Evolutionary conservation across 2,888 invertebrate genomes (phyloP), one percentile per base, ranked within the genome.

Genomic region (Epinotia nisella): DNA sequence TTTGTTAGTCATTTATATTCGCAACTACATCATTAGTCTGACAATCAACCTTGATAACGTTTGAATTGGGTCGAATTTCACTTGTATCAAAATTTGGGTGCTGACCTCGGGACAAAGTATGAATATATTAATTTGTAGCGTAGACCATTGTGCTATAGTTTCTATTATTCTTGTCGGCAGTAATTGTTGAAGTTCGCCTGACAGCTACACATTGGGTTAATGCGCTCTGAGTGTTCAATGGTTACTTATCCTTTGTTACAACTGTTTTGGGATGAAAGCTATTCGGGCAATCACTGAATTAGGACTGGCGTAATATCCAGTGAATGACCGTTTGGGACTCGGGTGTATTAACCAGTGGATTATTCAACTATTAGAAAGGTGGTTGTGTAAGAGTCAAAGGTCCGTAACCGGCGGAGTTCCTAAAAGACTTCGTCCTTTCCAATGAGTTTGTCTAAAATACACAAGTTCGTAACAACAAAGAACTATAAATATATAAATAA

Each of bases 101-200:
- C 83, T 88, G 89, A 90, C 88, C 90, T 90, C 84, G 55, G 76
- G 67, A 76, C 75, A 81, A 77, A 77, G 81, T 83, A 83, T 88
- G 90, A 90, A 91, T 91, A 90, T 88, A 92, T 92, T 92, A 91
- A 91, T 92, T 91, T 92, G 91, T 90, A 88, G 85, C 85, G 83
- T 81, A 81, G 83, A 75, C 84, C 76, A 87, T 91, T 92, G 87
- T 91, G 81, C 83, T 83, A 84, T 87, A 91, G 90, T 91, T 91
- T 91, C 90, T 89, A 91, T 92, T 90, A 92, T 90, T 89, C 86
- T 81, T 79, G 79, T 82, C 79, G 78, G 83, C 84, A 85, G 89
- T 91, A 90, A 92, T 92, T 91, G 91, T 92, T 87, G 86, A 89
- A 91, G 88, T 90, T 89, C 77, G 79, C 79, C 80, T 88, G 90